Evolutionary conservation across 2,113 vertebrate genomes (phyloP), one percentile per base, ranked within the genome.

Genomic region (Panurus biarmicus): DNA sequence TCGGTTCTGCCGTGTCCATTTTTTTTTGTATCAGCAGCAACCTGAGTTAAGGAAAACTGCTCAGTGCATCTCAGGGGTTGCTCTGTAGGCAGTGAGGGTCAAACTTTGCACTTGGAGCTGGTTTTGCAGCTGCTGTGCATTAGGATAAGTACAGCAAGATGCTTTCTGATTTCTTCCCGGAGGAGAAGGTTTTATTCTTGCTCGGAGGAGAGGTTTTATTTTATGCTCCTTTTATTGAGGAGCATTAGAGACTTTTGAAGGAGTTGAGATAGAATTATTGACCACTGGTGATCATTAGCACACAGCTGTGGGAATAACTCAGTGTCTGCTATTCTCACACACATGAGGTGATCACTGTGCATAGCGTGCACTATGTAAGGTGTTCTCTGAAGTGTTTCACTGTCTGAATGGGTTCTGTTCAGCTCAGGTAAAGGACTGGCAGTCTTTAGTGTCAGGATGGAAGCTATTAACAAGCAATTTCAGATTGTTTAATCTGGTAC

Each of bases 1-100:
- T 66, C 1, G 0, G 20, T 45, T 77, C 42, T 73, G 58, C 3
- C 0, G 0, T 14, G 21, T 8, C 12, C 40, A n/a, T 40, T 4
- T 28, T 40, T 28, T 38, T 48, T 44, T 8, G 35, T 26, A 2
- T 31, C 28, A 53, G 54, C 50, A 65, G 31, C 50, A 70, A 6
- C 22, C 38, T 19, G 64, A 61, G 33, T 42, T 57, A 3, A 84
- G 16, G 36, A 56, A 1, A 88, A 7, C 75, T 70, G 21, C 58
- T 38, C 3, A 10, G 23, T 23, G 45, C 17, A 12, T 35, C 40
- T 78, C 74, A 35, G 38, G 44, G 56, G 54, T 80, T 69, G 48
- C 14, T 12, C 45, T 53, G 50, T 33, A 66, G 16, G 22, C 50
- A n/a, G 9, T 1, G 4, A 21, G 45, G 47, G 23, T 40, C 0